Conservation (phyloP, 2,888 invertebrate genomes). For the Acanthosepion esculentum region DNA sequence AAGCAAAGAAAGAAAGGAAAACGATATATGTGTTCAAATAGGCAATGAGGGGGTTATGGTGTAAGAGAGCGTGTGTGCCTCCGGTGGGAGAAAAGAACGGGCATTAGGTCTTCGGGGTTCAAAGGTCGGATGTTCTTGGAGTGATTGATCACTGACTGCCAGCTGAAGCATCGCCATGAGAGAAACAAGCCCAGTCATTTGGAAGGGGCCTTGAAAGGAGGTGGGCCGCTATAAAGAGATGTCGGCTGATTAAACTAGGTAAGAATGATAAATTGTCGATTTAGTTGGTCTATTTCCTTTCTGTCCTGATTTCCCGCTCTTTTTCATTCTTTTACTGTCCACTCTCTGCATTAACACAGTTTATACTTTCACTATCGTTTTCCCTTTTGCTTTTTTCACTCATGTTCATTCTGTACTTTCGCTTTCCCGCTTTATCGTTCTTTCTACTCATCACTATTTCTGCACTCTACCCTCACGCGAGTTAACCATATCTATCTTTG, state of each 20-base stretch:
- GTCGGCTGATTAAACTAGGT: constrained; percentile 33
- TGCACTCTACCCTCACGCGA: background rate
- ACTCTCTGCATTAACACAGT: too few species aligned
- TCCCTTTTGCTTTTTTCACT: background rate
- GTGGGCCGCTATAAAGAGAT: background rate
- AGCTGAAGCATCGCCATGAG: constrained; percentile 33
- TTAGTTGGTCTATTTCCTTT: constrained; percentile 33
- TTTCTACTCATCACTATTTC: background rate
- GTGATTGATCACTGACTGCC: constrained; percentile 33
- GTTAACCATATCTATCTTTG: background rate
- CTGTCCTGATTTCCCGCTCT: constrained; percentile 20
- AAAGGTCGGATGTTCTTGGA: constrained; percentile 21
- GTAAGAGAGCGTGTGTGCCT: background rate
- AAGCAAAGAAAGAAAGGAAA: constrained; percentile 6
- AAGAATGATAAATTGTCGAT: constrained; percentile 33
- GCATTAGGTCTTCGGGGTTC: constrained; percentile 11
- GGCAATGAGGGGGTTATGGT: background rate
- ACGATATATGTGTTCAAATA: background rate
- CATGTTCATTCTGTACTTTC: background rate
- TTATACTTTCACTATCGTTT: background rate
- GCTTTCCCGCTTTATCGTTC: background rate
- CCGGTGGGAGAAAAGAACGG: constrained; percentile 33
- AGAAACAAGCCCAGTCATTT: constrained; percentile 33
- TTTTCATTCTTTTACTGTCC: background rate
- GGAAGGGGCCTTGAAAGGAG: constrained; percentile 23